Base-by-base conservation (phyloP, 2,113 vertebrate genomes). In the Tretioscincus oriximinensis region DNA sequence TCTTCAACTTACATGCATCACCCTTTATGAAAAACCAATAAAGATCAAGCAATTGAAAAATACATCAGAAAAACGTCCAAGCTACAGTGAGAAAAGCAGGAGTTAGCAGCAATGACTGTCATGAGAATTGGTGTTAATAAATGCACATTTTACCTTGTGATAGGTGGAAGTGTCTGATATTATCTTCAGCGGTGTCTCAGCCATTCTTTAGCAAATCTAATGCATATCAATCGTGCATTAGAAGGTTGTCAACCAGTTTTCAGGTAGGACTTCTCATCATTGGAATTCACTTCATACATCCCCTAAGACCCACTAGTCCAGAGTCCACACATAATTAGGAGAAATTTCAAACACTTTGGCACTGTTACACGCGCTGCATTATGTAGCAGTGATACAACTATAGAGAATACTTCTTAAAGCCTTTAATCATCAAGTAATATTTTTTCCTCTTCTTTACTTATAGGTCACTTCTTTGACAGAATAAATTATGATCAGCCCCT, bases 401-500 rank as follows among this genome's bases (percentile, higher is more conserved):
- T 51, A 83, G 81, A 93, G 90, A 86, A 14, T 35, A 47, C 86
- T 86, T 80, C 88, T 83, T 65, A 9, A 3, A 86, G 90, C 70
- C 92, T 93, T 92, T 93, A 90, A 92, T 93, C 89, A 91, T 92
- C 83, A 84, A 91, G 84, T 76, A 81, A 0, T 84, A 90, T 89
- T 92, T 91, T 89, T 21, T 24, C 16, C 86, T 89, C 90, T 88
- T 91, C 90, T 93, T 92, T 90, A 89, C 89, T 92, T 90, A 91
- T 85, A 93, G 90, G 91, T 91, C 90, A 92, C 87, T 90, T 85
- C 89, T 92, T 92, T 90, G 81, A 91, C 74, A 76, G 91, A 90
- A 92, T 91, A 92, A 91, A 92, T 92, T 86, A 91, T 88, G 76
- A 92, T 89, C 85, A 92, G 89, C 88, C 92, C 89, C 90, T 92